phyloP scores from a whole-genome alignment of 2,797 vertebrate species.

The Gila robusta region DNA sequence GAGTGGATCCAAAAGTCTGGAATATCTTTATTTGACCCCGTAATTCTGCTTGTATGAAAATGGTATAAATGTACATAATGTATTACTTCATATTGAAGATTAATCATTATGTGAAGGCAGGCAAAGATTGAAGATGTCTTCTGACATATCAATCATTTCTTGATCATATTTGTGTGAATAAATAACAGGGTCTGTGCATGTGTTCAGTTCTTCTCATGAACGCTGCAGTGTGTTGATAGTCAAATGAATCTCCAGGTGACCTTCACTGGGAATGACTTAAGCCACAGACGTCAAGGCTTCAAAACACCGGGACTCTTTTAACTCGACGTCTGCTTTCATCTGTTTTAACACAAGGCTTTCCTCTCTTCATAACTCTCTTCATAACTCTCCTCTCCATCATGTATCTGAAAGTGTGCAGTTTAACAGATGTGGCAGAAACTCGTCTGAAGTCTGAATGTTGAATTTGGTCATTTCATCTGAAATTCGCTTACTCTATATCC shows the following conservation, averaged over 20 bases:
- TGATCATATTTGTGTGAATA: background rate
- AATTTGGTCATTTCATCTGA: background rate
- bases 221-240: background rate
- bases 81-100: background rate
- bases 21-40: background rate
- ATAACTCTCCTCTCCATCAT: background rate
- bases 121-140: background rate
- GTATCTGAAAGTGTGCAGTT: background rate
- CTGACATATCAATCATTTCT: too few species aligned
- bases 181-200: background rate
- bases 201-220: background rate
- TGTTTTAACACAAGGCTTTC: background rate
- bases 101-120: background rate
- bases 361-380: background rate
- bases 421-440: background rate
- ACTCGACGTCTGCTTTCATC: slow-evolving; percentile 6
- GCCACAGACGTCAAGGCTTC: slow-evolving; percentile 7
- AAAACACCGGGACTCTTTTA: slow-evolving; percentile 1
- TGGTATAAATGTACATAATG: background rate
- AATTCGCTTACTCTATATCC: background rate
- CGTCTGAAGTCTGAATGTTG: background rate
- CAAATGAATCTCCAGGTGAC: slow-evolving; percentile 5
- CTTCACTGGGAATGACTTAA: slow-evolving; percentile 18
- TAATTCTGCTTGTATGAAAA: background rate
- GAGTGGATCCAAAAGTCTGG: background rate